A percentile compares a stretch with the other conserved stretches of the same genome.
Conservation (phyloP, 2,113 vertebrate species). For the Upupa epops region DNA sequence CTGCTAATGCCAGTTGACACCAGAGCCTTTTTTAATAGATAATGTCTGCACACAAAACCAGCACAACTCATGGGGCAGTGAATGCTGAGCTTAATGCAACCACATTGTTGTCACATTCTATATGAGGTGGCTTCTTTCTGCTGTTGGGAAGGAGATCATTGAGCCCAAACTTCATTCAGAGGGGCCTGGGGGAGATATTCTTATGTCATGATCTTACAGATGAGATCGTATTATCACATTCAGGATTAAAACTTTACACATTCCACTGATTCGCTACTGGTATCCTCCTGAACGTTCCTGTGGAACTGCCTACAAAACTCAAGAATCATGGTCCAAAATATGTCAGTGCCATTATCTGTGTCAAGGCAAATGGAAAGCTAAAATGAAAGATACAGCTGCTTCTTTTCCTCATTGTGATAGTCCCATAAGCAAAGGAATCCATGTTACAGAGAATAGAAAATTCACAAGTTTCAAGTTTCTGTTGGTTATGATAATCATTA, state of each 20-base stretch:
- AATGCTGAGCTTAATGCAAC: background rate
- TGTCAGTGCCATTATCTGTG: background rate
- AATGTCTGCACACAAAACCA: background rate
- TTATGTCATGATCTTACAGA: background rate
- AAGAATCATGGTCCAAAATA: background rate
- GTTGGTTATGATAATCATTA: background rate
- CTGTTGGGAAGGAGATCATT: background rate
- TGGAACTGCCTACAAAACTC: background rate
- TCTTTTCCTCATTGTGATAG: background rate
- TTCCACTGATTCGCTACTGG: background rate
- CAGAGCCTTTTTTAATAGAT: background rate
- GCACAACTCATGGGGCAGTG: background rate
- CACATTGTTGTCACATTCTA: background rate
- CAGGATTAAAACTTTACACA: background rate
- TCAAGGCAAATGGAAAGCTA: background rate
- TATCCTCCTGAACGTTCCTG: background rate
- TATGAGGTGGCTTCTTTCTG: fast-evolving
- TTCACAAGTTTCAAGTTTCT: background rate
- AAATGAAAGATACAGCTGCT: background rate
- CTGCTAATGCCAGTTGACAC: background rate
- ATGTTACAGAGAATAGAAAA: background rate
- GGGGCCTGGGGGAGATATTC: background rate
- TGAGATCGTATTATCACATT: background rate
- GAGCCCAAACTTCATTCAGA: background rate
- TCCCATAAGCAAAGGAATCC: background rate